These are phyloP conservation scores for Coronaproctus castanopsis DNA, from an alignment of 2,888 invertebrate genomes.

Conservation along the genomic window DNA sequence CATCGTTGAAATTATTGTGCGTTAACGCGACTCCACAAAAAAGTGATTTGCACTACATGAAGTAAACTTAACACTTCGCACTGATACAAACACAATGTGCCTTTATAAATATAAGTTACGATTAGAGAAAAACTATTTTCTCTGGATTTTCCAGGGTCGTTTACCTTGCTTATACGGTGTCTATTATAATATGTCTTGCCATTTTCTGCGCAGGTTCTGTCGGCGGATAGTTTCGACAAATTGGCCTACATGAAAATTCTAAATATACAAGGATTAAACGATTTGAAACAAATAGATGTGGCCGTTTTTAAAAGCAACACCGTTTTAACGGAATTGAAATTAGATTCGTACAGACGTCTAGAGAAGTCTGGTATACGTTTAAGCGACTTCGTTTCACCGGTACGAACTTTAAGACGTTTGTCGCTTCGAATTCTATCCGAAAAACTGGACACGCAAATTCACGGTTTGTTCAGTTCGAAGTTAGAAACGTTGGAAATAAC, in stretches of 20 bases:
- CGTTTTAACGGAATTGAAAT: conserved; percentile 45
- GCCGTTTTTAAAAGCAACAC: conserved; percentile 50
- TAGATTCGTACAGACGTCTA: conserved; percentile 54
- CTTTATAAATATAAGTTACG: too few relatives aligned
- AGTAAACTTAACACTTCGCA: too few relatives aligned
- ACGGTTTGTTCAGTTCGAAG: conserved; percentile 51
- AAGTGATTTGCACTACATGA: too few relatives aligned
- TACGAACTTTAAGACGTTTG: conserved; percentile 51
- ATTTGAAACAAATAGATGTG: conserved; percentile 51
- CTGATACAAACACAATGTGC: too few relatives aligned
- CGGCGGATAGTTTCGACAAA: conserved; percentile 47
- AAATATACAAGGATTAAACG: conserved; percentile 49
- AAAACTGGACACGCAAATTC: conserved; percentile 49
- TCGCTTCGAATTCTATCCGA: conserved; percentile 56
- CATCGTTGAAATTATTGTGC: too few relatives aligned
- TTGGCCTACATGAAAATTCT: conserved; percentile 49
- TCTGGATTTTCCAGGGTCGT: too few relatives aligned
- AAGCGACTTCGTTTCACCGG: conserved; percentile 45
- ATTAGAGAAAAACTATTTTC: too few relatives aligned
- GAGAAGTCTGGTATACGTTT: conserved; percentile 39
- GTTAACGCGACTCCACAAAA: too few relatives aligned
- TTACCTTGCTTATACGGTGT: too few relatives aligned
- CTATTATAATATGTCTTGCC: too few relatives aligned
- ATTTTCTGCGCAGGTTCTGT: conserved; percentile 46
- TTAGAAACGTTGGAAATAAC: conserved; percentile 60